A percentile compares a stretch with the other conserved stretches of the same genome.
Evolutionary conservation across 2,888 invertebrate genomes (phyloP).

Genomic region (Neria commutata): DNA sequence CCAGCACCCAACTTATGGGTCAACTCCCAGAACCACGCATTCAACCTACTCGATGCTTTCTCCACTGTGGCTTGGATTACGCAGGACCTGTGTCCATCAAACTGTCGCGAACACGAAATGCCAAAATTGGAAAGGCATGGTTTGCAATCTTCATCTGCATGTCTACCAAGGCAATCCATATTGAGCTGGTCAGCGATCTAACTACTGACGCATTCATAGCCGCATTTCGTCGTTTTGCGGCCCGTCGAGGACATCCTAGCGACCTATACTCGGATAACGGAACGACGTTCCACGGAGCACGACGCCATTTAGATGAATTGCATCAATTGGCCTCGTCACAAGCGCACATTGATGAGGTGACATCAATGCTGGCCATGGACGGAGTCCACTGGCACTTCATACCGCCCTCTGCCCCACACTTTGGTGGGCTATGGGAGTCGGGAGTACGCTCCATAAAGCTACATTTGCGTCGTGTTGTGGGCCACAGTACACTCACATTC

Average conservation of each 20-base stretch:
- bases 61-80: conserved; percentile 19
- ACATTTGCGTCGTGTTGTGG: conserved; percentile 42
- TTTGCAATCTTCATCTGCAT: conserved; percentile 12
- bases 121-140: conserved; percentile 13
- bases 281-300: conserved; percentile 6
- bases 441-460: conserved; percentile 48
- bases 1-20: conserved; percentile 21
- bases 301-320: not conserved
- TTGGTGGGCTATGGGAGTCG: conserved; percentile 52
- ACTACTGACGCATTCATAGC: conserved; percentile 12
- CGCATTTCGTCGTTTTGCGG: conserved; percentile 4
- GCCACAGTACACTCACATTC: conserved; percentile 36
- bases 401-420: conserved; percentile 47
- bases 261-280: conserved; percentile 10
- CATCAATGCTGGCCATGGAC: not conserved
- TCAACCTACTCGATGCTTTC: conserved; percentile 10
- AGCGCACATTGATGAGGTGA: not conserved
- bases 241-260: conserved; percentile 6
- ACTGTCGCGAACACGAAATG: conserved; percentile 4
- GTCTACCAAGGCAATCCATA: conserved; percentile 19
- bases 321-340: not conserved
- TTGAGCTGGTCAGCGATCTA: conserved; percentile 9
- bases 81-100: conserved; percentile 23
- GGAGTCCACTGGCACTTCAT: conserved; percentile 47
- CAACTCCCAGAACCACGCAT: conserved; percentile 14